Base-by-base conservation (phyloP, 2,888 invertebrate species). In the Meteorus cinctellus region DNA sequence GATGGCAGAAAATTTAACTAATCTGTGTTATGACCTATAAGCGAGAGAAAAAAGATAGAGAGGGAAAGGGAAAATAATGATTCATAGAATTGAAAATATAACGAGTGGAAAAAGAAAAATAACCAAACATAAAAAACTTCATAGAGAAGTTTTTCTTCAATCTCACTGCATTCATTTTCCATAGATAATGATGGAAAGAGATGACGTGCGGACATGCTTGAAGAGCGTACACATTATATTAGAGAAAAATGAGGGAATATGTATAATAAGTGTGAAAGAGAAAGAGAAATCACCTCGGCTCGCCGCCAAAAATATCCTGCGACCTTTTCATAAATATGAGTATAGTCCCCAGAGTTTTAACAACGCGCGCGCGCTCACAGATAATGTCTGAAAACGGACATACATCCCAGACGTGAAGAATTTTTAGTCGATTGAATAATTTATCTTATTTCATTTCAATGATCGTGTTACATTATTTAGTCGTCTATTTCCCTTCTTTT, bases 231-330 rank as follows among this genome's bases (percentile, higher is more conserved):
- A 29, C 16, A 68, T 48, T 48, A 29, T 8, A 68, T 48, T 48
- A 69, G 19, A 14, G 34, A 29, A 2, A 55, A 19, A 24, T 55
- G 24, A 59, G 14, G 4, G 24, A n/a, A 62, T 48, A 59, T 16
- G 34, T 68, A 45, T 2, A 65, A 19, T n/a, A 24, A 24, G n/a
- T 19, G 29, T 24, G 27, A 60, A n/a, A 27, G 14, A 51, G 36
- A 70, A 19, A 70, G 41, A 75, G 36, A 66, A 59, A 67, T 67
- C 34, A 19, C 24, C 19, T 48, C 27, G 72, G 72, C 67, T 41
- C 67, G n/a, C 34, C 55, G 74, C 77, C 78, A 77, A 79, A 80
- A 81, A 81, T 81, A 80, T 76, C 73, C 73, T 75, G 75, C 79
- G 81, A 81, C 81, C 81, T 81, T 81, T 81, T 74, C 62, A 74